phyloP scores from a whole-genome alignment of 2,888 invertebrate genomes.

The Hyalella azteca region DNA sequence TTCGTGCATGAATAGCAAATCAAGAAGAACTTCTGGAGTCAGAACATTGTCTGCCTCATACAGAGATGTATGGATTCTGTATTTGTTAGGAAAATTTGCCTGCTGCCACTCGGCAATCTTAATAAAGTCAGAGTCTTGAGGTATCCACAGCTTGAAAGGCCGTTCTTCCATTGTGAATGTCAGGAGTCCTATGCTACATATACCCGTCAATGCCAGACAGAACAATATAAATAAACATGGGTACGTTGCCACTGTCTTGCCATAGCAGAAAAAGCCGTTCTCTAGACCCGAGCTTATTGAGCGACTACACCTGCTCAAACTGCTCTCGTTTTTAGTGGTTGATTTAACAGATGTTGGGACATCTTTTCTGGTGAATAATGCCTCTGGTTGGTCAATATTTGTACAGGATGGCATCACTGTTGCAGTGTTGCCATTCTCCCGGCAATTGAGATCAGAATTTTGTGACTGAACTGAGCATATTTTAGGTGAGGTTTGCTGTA shows the following conservation, averaged over 20 bases:
- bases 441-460: neutral
- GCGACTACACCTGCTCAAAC: slow-evolving; percentile 41
- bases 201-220: slow-evolving; percentile 46
- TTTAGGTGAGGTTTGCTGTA: neutral
- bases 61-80: slow-evolving; percentile 44
- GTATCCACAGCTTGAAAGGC: slow-evolving; percentile 73
- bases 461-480: neutral
- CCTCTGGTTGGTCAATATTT: neutral
- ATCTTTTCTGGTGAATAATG: neutral
- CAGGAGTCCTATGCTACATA: slow-evolving; percentile 51
- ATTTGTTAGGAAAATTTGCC: slow-evolving; percentile 49
- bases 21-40: slow-evolving; percentile 45
- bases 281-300: slow-evolving; percentile 44
- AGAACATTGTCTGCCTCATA: slow-evolving; percentile 57
- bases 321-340: neutral
- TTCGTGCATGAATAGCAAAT: slow-evolving; percentile 52
- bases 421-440: neutral
- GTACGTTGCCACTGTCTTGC: slow-evolving; percentile 45
- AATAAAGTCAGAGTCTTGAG: slow-evolving; percentile 70
- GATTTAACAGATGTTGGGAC: neutral
- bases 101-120: slow-evolving; percentile 50
- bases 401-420: neutral
- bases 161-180: slow-evolving; percentile 56
- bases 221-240: slow-evolving; percentile 50
- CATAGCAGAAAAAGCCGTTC: slow-evolving; percentile 48